Conservation (phyloP, 2,888 invertebrate species). For the Molorchus minor region DNA sequence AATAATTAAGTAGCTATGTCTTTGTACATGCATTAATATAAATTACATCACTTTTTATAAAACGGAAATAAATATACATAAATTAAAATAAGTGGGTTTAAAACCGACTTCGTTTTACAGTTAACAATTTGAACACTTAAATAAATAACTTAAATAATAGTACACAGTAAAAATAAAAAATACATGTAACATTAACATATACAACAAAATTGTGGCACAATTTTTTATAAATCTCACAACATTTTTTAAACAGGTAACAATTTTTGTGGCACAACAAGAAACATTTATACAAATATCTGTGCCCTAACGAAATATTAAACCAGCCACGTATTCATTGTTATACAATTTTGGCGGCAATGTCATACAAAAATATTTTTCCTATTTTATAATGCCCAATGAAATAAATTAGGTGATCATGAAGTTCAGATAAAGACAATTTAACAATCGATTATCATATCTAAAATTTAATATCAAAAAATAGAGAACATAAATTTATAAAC, state of each 20-base stretch:
- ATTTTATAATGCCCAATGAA: conserved; percentile 45
- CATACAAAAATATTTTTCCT: conserved; percentile 30
- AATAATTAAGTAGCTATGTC: conserved; percentile 58
- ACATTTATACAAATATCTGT: conserved; percentile 23
- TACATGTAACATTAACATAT: conserved; percentile 50
- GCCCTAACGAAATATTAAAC: conserved; percentile 23
- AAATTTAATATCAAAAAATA: conserved; percentile 54
- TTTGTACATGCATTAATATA: conserved; percentile 58
- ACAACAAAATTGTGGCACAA: conserved; percentile 48
- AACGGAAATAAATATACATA: conserved; percentile 56
- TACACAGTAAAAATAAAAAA: conserved; percentile 46
- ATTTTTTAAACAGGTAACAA: conserved; percentile 48
- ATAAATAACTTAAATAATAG: conserved; percentile 46
- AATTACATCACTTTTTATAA: conserved; percentile 55
- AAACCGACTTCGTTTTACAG: conserved; percentile 42
- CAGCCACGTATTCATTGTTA: conserved; percentile 23
- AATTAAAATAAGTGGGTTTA: conserved; percentile 49
- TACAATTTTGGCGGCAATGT: conserved; percentile 23
- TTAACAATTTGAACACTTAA: conserved; percentile 48
- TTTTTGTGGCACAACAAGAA: conserved; percentile 46
- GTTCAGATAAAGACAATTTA: conserved; percentile 43
- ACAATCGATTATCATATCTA: conserved; percentile 38
- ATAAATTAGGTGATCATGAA: conserved; percentile 41
- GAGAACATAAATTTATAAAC: conserved; percentile 47
- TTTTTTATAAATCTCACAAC: conserved; percentile 35